Conservation (phyloP, 2,113 vertebrate genomes). For the Dipodomys ordii region DNA sequence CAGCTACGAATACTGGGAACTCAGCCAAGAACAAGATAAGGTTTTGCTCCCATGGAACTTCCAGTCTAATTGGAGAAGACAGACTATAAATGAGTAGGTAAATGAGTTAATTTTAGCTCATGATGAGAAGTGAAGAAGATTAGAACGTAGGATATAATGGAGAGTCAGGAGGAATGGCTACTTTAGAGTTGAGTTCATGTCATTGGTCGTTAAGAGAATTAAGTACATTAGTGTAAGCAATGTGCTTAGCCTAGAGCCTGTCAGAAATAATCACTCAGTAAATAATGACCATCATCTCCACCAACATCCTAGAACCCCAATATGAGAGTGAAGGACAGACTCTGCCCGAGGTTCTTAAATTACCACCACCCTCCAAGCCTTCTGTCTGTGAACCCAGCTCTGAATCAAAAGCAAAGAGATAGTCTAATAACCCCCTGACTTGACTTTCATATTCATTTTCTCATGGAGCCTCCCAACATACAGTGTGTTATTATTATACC, state of each 20-base stretch:
- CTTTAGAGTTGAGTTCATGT: conserved; percentile 50
- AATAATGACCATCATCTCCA: conserved; percentile 45
- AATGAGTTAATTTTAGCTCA: conserved; percentile 73
- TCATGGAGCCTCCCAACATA: conserved; percentile 2
- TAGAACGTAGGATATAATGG: conserved; percentile 35
- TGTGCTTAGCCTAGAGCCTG: conserved; percentile 53
- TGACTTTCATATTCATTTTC: conserved; percentile 69
- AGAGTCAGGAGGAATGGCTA: conserved; percentile 53
- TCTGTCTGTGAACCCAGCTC: conserved; percentile 46
- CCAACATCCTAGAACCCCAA: conserved; percentile 43
- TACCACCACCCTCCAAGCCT: conserved; percentile 34
- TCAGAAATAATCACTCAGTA: conserved; percentile 59
- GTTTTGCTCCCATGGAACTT: conserved; percentile 67
- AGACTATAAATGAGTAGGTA: conserved; percentile 63
- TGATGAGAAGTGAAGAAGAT: conserved; percentile 71
- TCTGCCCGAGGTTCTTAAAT: conserved; percentile 54
- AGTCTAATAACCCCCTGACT: conserved; percentile 67
- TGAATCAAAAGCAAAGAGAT: conserved; percentile 62
- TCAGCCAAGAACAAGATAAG: conserved; percentile 63
- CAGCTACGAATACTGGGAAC: not conserved
- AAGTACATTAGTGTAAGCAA: conserved; percentile 60
- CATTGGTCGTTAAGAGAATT: conserved; percentile 70
- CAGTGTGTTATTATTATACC: conserved; percentile 63
- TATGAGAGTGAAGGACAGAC: conserved; percentile 55
- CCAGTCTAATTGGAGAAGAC: conserved; percentile 64